Evolutionary conservation across 2,113 vertebrate species (phyloP).

Genomic region (Pungitius pungitius): DNA sequence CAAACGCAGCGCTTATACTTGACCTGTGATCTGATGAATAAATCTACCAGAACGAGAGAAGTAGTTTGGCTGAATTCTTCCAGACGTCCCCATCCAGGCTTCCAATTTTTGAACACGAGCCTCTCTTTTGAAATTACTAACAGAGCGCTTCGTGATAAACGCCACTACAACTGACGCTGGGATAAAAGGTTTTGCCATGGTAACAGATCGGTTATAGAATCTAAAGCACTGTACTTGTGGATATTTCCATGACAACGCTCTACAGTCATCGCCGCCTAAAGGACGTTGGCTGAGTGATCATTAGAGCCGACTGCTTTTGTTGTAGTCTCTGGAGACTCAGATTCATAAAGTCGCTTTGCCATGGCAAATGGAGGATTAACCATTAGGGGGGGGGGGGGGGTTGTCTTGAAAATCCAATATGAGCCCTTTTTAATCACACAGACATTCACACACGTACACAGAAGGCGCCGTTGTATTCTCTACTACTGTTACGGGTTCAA

Average conservation of each 20-base stretch:
- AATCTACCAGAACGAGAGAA: no score
- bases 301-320: neutral
- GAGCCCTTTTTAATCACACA: neutral
- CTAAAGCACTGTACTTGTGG: constrained; percentile 22
- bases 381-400: neutral
- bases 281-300: neutral
- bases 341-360: neutral
- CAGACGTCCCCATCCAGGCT: no score
- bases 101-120: no score
- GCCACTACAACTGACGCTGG: neutral
- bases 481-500: constrained; percentile 23
- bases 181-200: constrained; percentile 57
- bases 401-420: neutral
- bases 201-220: constrained; percentile 52
- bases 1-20: no score
- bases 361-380: neutral
- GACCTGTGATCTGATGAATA: no score
- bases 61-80: no score
- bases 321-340: neutral
- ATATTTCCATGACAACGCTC: constrained; percentile 57
- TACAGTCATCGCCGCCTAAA: neutral
- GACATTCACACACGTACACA: neutral
- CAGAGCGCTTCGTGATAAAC: constrained; percentile 36
- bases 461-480: neutral
- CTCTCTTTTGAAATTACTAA: no score